phyloP scores from a whole-genome alignment of 2,888 invertebrate species.

The Micoletzkya japonica region DNA sequence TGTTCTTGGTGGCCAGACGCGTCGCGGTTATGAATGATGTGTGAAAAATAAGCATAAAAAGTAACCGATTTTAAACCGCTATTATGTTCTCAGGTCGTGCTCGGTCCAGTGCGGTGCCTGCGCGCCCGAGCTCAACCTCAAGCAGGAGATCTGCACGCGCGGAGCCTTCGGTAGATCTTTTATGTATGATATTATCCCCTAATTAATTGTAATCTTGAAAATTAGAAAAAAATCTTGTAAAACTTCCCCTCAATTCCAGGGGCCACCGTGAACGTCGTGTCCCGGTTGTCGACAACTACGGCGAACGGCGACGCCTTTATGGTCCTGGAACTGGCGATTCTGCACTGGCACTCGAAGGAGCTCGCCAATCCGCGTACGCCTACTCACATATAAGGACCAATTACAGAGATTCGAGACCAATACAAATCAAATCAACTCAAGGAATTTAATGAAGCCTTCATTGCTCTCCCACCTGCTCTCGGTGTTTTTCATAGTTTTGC shows the following conservation, averaged over 20 bases:
- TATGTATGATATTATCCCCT: background rate
- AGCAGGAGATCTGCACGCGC: conserved; percentile 10
- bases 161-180: conserved; percentile 19
- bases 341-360: conserved; percentile 1
- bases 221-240: background rate
- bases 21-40: background rate
- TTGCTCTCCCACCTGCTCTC: too few relatives aligned
- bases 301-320: background rate
- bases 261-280: conserved; percentile 5
- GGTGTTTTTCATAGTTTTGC: too few relatives aligned
- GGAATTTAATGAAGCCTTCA: too few relatives aligned
- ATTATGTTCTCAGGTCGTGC: conserved; percentile 1
- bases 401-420: background rate
- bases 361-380: conserved; percentile 4
- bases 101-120: background rate
- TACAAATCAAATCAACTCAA: background rate
- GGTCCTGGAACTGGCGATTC: background rate
- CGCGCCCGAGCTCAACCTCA: conserved; percentile 1
- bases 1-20: too few relatives aligned
- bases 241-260: background rate
- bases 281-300: background rate
- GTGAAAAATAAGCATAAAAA: background rate
- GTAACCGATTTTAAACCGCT: background rate
- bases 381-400: background rate
- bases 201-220: background rate